Base-by-base conservation (phyloP, 53 echinoderm and acorn worm genomes). In the Echinometra lucunter region DNA sequence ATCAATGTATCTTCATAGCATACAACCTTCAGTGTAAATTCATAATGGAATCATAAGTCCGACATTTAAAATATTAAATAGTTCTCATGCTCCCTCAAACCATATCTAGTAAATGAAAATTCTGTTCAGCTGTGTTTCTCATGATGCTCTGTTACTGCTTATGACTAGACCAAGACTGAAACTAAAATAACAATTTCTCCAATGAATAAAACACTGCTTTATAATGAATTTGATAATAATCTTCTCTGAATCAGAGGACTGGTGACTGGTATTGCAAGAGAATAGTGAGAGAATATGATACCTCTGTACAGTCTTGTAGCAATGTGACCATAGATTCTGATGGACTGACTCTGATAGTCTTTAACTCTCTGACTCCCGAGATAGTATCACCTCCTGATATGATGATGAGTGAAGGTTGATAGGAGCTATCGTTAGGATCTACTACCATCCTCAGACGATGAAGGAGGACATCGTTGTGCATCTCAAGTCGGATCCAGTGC, bases 361-460 rank as follows among this genome's bases (percentile, higher is more conserved):
- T 98, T 28, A 97, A 94, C 91, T 98, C 98, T 66, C 95, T 94
- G 17, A 98, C 91, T 44, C 89, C 74, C 21, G 96, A 88, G 37
- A 94, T 67, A n/a, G 80, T 96, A 56, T 98, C 97, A 6, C 98
- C 97, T 6, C 97, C 98, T 6, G 96, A 97, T 18, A 98, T 78
- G 12, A 98, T 94, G 34, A 98, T 96, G 85, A 98, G 96, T 17
- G 98, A 98, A 53, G 98, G 98, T 91, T 98, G 98, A 83, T 98
- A 98, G 94, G 97, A 98, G 94, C 97, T 98, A 94, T 98, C 98
- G 53, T 98, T 98, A 0, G 98, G 98, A 78, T 98, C 98, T 6
- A 98, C 98, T 23, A 93, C 95, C 97, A 98, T 98, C 53, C 98
- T 96, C 78, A 98, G 96, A 5, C 97, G 94, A 75, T 98, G 96